Evolutionary conservation across 2,797 vertebrate genomes (phyloP), one percentile per base, ranked within the genome.

Genomic region (Pristis pectinata): DNA sequence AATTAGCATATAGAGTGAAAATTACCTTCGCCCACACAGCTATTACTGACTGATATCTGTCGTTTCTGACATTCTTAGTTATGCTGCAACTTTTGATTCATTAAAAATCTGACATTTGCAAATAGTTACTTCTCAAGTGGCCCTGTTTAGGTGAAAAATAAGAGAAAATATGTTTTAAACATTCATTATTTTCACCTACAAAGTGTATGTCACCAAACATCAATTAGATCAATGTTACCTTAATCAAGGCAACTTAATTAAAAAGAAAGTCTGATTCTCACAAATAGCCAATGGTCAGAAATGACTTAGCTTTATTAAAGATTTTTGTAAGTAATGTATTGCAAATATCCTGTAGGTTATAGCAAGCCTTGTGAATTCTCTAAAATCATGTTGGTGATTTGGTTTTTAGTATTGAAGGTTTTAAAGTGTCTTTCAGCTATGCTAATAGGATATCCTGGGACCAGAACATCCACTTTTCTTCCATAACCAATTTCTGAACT

Each of bases 1-100:
- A 61, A 91, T 91, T 91, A 91, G 64, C 87, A 91, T 91, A 91
- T 91, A 91, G 61, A 91, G 61, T 67, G 87, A 67, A 91, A 37
- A 24, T 17, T 67, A 44, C n/a, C 19, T 61, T 91, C 87, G 91
- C 87, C 61, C 64, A 67, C 87, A 91, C 87, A 91, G 87, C n/a
- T 41, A 67, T 91, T 37, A 67, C 59, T 91, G 87, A 91, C 67
- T 19, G 59, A 67, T 67, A 91, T 91, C 87, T 67, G n/a, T 67
- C 87, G 41, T 10, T 61, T 91, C n/a, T 41, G 59, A 41, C 87
- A 24, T 91, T 91, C 8, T 67, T 67, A 37, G 41, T 41, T 24
- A 91, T 41, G 19, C 61, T 67, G 61, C 22, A 91, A 91, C 8
- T 67, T 27, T 67, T 64, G 87, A 64, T 61, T 91, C 59, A 8